phyloP scores from a whole-genome alignment of 2,888 invertebrate genomes.

The Phasia obesa region DNA sequence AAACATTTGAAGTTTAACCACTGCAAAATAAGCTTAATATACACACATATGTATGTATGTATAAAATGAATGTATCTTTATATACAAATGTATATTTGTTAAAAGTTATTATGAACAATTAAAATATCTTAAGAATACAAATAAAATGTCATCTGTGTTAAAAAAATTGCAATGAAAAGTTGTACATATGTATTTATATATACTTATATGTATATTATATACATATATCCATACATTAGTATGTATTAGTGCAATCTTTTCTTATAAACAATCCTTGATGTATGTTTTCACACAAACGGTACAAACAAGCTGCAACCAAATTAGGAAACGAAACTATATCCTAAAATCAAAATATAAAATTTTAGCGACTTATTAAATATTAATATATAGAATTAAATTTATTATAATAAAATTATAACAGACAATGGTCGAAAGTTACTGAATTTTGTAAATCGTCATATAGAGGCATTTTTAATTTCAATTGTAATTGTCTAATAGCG shows the following conservation, averaged over 20 bases:
- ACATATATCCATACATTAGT: constrained; percentile 4
- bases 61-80: background rate
- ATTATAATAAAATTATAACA: too few species aligned
- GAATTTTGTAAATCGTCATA: too few species aligned
- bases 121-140: constrained; percentile 56
- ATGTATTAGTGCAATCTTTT: constrained; percentile 10
- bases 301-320: constrained; percentile 67
- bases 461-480: too few species aligned
- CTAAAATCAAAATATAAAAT: constrained; percentile 44
- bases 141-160: constrained; percentile 57
- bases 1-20: constrained; percentile 51
- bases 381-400: too few species aligned
- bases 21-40: constrained; percentile 39
- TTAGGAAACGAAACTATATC: constrained; percentile 69
- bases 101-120: constrained; percentile 37
- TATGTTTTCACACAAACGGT: constrained; percentile 51
- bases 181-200: constrained; percentile 3
- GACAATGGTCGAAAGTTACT: too few species aligned
- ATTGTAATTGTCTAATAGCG: too few species aligned
- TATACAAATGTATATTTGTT: background rate
- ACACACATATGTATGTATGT: background rate
- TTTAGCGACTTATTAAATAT: too few species aligned
- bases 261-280: constrained; percentile 42
- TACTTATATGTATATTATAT: constrained; percentile 6
- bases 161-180: constrained; percentile 16